Base-by-base conservation (phyloP, 2,888 invertebrate species). In the Patella depressa region DNA sequence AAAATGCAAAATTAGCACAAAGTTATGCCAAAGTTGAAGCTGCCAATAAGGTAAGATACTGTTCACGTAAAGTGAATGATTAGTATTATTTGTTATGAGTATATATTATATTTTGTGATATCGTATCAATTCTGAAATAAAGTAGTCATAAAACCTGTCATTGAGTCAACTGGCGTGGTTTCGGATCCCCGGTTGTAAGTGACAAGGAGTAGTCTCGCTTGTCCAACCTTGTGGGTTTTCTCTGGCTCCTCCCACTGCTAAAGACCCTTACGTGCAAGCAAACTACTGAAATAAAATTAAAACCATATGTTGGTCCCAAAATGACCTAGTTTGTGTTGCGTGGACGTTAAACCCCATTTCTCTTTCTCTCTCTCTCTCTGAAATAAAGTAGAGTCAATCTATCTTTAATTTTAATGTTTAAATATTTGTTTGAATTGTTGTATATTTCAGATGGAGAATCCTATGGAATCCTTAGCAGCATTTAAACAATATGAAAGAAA, bases 401-500 rank as follows among this genome's bases (percentile, higher is more conserved):
- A 45, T 45, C 45, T 45, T 45, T 45, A 45, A 1, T n/a, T 12
- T n/a, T 7, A 71, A 71, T 29, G 19, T 24, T 17, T 17, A 53
- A 53, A 24, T n/a, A 7, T n/a, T 65, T 54, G 17, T n/a, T 34
- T 7, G 65, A 19, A 72, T 72, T 17, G 45, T 72, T 29, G 7
- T 72, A 45, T 34, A 71, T 72, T 85, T 57, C 81, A 89, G 89
- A 76, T 89, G 17, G 85, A 85, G 74, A 88, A 89, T 81, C 93
- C 95, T 59, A 90, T 95, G 79, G 91, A 93, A 34, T 90, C 93
- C 1, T 94, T 95, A 84, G 92, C 93, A 77, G 94, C 94, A 65
- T 94, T 95, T 85, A 93, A 94, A 82, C 93, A 93, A 73, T 95
- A 93, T 89, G 93, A 92, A 73, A 94, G 94, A 86, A 93, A 94